Conservation (phyloP, 1,140 invertebrate genomes). For the Diploscapter pachys region DNA sequence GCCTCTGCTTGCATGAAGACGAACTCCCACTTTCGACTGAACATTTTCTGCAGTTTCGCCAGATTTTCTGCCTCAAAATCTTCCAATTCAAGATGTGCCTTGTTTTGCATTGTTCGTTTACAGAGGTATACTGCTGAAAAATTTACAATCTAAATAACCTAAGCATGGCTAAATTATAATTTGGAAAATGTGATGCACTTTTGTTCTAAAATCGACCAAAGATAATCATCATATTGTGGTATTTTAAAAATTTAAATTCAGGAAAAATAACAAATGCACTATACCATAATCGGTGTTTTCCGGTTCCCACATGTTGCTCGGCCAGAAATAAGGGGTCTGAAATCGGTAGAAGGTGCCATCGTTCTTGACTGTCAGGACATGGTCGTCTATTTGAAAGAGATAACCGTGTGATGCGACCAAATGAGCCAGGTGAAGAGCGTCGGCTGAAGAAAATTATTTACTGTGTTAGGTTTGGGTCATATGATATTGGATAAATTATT, state of each 20-base stretch:
- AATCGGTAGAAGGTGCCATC: slow-evolving; percentile 96
- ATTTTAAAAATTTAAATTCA: no score
- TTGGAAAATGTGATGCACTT: not conserved
- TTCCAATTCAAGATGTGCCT: slow-evolving; percentile 89
- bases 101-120: slow-evolving; percentile 99
- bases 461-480: not conserved
- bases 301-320: slow-evolving; percentile 96
- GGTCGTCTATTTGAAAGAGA: slow-evolving; percentile 97
- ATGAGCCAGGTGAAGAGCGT: slow-evolving; percentile 90
- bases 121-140: slow-evolving; percentile 91
- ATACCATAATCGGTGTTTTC: slow-evolving; percentile 98
- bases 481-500: no score
- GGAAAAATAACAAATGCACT: slow-evolving; percentile 10
- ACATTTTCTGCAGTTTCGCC: slow-evolving; percentile 96
- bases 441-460: slow-evolving; percentile 64
- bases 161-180: not conserved
- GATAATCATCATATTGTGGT: no score
- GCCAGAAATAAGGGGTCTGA: slow-evolving; percentile 99
- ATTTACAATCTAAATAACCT: not conserved
- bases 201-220: no score
- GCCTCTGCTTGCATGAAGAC: slow-evolving; percentile 91
- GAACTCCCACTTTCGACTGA: slow-evolving; percentile 98
- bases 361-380: slow-evolving; percentile 92
- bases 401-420: slow-evolving; percentile 96
- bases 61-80: slow-evolving; percentile 98